Conservation (phyloP, 2,797 vertebrate species). For the Anguilla anguilla region DNA sequence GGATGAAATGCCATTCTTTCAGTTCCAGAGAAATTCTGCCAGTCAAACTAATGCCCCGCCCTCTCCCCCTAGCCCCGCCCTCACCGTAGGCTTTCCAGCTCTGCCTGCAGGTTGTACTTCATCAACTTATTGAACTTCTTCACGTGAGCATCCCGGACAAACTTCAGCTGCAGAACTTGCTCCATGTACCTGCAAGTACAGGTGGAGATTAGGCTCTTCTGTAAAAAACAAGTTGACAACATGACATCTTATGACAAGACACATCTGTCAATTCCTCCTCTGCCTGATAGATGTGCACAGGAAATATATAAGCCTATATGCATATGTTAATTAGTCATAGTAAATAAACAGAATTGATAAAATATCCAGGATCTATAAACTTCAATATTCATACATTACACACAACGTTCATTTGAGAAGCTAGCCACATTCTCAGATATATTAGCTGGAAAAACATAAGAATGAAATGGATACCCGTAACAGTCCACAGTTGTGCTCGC, state of each 20-base stretch:
- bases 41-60: neutral
- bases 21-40: neutral
- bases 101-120: conserved; percentile 77
- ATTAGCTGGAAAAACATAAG: neutral
- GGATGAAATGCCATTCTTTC: neutral
- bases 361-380: neutral
- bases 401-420: neutral
- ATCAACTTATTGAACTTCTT: conserved; percentile 83
- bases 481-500: neutral
- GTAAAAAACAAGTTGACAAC: neutral
- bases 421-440: neutral
- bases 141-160: conserved; percentile 72
- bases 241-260: neutral
- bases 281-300: neutral
- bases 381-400: neutral
- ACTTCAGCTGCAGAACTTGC: conserved; percentile 82
- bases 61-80: conserved; percentile 27
- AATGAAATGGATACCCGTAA: neutral
- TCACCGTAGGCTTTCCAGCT: conserved; percentile 85
- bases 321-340: neutral
- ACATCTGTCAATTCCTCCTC: neutral
- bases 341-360: neutral
- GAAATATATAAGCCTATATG: neutral
- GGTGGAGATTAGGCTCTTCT: neutral
- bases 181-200: conserved; percentile 82